phyloP scores from a whole-genome alignment of 2,888 invertebrate genomes.

The Lobophora halterata region DNA sequence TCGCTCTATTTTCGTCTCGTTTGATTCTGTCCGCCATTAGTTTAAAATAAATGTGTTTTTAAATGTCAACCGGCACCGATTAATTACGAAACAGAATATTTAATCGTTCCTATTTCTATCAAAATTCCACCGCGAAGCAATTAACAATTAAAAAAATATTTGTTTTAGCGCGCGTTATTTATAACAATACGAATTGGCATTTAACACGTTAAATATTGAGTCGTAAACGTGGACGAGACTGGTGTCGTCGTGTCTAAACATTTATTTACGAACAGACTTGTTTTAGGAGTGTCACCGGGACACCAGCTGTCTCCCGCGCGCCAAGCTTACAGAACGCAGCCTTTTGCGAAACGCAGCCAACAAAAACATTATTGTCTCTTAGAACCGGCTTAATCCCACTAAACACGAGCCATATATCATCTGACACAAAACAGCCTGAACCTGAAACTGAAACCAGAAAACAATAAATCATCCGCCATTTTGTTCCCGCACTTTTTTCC shows the following conservation, averaged over 20 bases:
- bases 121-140: constrained; percentile 26
- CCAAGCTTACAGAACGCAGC: background rate
- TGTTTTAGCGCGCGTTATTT: constrained; percentile 42
- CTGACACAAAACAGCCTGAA: constrained; percentile 75
- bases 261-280: constrained; percentile 32
- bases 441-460: constrained; percentile 28
- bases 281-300: constrained; percentile 14
- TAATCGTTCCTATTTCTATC: constrained; percentile 25
- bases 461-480: constrained; percentile 67
- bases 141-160: constrained; percentile 38
- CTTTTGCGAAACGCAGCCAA: constrained; percentile 45
- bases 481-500: constrained; percentile 67
- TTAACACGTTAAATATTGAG: constrained; percentile 47
- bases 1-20: constrained; percentile 16
- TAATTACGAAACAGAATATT: constrained; percentile 25
- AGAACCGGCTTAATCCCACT: constrained; percentile 50
- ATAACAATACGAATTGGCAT: constrained; percentile 41
- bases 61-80: constrained; percentile 28
- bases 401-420: constrained; percentile 58
- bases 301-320: constrained; percentile 7
- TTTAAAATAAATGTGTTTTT: constrained; percentile 26
- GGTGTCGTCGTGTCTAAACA: constrained; percentile 45
- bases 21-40: constrained; percentile 21
- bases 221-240: constrained; percentile 39
- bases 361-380: constrained; percentile 58